Evolutionary conservation across 1,140 invertebrate species (phyloP).

Genomic region (Brachionus rubens): DNA sequence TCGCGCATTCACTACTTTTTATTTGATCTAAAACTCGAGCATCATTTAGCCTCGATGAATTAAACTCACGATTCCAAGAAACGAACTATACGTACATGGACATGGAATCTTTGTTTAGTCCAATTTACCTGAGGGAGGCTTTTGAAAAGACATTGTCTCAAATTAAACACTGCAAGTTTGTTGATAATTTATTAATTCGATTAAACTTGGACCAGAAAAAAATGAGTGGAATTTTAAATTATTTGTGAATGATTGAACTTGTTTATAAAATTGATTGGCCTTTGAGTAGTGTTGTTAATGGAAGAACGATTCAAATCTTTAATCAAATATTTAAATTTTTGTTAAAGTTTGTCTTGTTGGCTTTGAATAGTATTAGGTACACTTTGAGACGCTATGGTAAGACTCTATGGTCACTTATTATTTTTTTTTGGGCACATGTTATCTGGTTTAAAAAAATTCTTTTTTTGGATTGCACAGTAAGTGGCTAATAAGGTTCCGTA

Average conservation of each 20-base stretch:
- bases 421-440: too few species aligned
- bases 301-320: neutral
- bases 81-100: constrained; percentile 2
- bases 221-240: neutral
- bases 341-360: constrained; percentile 9
- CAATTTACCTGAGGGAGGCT: constrained; percentile 24
- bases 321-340: constrained; percentile 42
- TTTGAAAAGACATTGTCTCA: constrained; percentile 2
- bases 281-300: constrained; percentile 13
- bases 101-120: constrained; percentile 19
- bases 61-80: neutral
- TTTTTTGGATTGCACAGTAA: too few species aligned
- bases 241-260: constrained; percentile 30
- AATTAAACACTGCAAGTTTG: constrained; percentile 25
- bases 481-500: too few species aligned
- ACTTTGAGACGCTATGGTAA: constrained; percentile 36
- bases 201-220: neutral
- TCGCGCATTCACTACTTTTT: constrained; percentile 10
- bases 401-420: neutral
- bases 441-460: too few species aligned
- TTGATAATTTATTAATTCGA: constrained; percentile 21
- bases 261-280: constrained; percentile 29
- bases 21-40: constrained; percentile 25
- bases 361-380: constrained; percentile 29
- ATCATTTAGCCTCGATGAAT: constrained; percentile 35